A percentile compares a stretch with the other conserved stretches of the same genome.
phyloP scores from a whole-genome alignment of 2,797 vertebrate species.

The Megalops cyprinoides region DNA sequence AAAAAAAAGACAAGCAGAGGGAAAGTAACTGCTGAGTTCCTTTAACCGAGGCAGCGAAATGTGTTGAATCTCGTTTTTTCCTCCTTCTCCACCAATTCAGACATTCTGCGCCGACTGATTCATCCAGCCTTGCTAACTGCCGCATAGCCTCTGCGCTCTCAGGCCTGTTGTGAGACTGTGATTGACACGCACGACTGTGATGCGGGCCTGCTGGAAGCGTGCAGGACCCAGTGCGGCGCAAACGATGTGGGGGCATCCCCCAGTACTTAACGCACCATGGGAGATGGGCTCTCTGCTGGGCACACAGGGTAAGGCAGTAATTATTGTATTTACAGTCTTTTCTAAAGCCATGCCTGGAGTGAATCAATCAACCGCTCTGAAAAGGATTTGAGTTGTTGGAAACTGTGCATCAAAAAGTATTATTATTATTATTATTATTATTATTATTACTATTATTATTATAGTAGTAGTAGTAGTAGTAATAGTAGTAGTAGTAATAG shows the following conservation, averaged over 20 bases:
- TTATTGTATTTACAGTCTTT: constrained; percentile 39
- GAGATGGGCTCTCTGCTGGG: constrained; percentile 15
- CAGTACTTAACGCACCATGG: constrained; percentile 39
- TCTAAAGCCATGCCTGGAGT: constrained; percentile 14
- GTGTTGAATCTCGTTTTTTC: too few species aligned
- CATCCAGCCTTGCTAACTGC: background rate
- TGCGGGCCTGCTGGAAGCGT: constrained; percentile 19
- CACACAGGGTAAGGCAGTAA: constrained; percentile 29
- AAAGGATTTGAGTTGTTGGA: background rate
- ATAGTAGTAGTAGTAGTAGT: too few species aligned
- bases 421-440: background rate
- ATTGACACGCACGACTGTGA: constrained; percentile 30
- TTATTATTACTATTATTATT: background rate
- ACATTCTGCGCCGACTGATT: background rate
- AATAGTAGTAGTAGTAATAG: background rate
- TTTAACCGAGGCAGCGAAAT: too few species aligned
- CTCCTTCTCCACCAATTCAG: background rate
- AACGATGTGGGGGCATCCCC: constrained; percentile 38
- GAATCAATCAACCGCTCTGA: constrained; percentile 32
- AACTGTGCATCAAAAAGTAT: background rate
- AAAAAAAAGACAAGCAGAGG: too few species aligned
- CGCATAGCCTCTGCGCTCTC: background rate
- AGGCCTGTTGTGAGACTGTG: constrained; percentile 11
- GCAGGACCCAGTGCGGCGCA: constrained; percentile 24
- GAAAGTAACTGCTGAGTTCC: too few species aligned